phyloP scores from a whole-genome alignment of 2,888 invertebrate species.

The Drosophila testacea region DNA sequence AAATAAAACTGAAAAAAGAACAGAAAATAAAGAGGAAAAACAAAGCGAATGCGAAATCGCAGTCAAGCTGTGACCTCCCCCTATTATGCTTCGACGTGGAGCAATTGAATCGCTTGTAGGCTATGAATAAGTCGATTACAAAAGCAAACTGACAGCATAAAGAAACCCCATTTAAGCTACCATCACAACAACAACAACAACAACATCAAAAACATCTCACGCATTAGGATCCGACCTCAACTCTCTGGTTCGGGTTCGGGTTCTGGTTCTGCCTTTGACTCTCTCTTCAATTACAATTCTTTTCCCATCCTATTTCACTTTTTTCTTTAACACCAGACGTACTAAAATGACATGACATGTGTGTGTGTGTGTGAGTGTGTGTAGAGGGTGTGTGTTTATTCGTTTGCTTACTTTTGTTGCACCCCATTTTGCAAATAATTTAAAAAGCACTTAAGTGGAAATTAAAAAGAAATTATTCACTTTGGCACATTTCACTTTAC shows the following conservation, averaged over 20 bases:
- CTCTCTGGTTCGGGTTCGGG: not conserved
- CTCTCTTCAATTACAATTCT: slow-evolving; percentile 4
- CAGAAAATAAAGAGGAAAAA: slow-evolving; percentile 24
- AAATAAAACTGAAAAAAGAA: not conserved
- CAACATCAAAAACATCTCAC: slow-evolving; percentile 27
- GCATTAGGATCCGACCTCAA: slow-evolving; percentile 26
- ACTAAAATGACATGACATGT: slow-evolving; percentile 35
- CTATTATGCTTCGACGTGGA: not conserved
- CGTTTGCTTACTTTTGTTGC: slow-evolving; percentile 13
- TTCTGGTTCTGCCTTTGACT: not conserved
- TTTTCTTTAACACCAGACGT: slow-evolving; percentile 31
- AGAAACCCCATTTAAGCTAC: slow-evolving; percentile 9
- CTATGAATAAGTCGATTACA: slow-evolving; percentile 80
- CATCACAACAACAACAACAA: slow-evolving; percentile 5
- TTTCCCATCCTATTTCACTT: not conserved
- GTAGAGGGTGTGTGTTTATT: not conserved
- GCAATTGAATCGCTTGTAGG: slow-evolving; percentile 72
- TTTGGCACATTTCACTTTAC: slow-evolving; percentile 73
- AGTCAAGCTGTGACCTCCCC: slow-evolving; percentile 45
- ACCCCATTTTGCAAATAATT: slow-evolving; percentile 65
- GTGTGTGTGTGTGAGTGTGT: not conserved
- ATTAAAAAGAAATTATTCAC: slow-evolving; percentile 84
- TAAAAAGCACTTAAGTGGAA: slow-evolving; percentile 83
- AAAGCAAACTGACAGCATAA: slow-evolving; percentile 56
- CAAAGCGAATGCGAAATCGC: slow-evolving; percentile 55